Evolutionary conservation across 2,888 invertebrate species (phyloP).

Genomic region (Acanthosoma haemorrhoidale): DNA sequence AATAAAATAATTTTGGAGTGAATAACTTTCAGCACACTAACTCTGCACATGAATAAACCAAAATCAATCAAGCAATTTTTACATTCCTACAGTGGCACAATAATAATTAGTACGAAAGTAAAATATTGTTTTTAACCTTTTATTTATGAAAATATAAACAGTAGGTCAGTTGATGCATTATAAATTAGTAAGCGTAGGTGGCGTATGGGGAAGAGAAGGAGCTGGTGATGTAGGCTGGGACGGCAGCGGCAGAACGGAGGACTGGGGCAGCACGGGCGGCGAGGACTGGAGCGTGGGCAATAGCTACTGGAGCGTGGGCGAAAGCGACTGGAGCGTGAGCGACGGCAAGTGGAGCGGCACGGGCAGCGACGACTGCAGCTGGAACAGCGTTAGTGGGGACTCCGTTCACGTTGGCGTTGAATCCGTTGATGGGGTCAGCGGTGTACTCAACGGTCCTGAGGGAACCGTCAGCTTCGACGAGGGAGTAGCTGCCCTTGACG

Average conservation of each 20-base stretch:
- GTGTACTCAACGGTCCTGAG: not conserved
- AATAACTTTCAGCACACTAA: too few relatives aligned
- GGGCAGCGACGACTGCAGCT: not conserved
- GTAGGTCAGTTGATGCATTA: not conserved
- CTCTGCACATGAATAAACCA: too few relatives aligned
- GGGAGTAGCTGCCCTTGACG: slow-evolving; percentile 5
- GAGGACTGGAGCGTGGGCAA: too few relatives aligned
- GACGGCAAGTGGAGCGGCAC: not conserved
- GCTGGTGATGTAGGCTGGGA: not conserved
- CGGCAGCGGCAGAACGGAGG: not conserved
- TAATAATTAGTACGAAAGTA: too few relatives aligned
- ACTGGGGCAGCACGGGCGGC: not conserved
- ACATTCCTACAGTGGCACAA: too few relatives aligned
- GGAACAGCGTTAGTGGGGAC: not conserved
- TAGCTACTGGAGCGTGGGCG: too few relatives aligned
- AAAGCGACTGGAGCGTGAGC: not conserved
- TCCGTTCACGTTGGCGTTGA: not conserved
- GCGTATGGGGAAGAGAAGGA: not conserved
- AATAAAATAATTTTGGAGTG: too few relatives aligned
- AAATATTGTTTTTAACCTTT: too few relatives aligned
- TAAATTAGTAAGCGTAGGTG: not conserved
- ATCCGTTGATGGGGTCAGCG: slow-evolving; percentile 2
- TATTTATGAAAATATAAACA: too few relatives aligned
- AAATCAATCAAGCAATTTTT: too few relatives aligned
- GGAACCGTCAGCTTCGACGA: not conserved